Evolutionary conservation across 2,797 vertebrate species (phyloP).

Genomic region (Micrastur ruficollis): DNA sequence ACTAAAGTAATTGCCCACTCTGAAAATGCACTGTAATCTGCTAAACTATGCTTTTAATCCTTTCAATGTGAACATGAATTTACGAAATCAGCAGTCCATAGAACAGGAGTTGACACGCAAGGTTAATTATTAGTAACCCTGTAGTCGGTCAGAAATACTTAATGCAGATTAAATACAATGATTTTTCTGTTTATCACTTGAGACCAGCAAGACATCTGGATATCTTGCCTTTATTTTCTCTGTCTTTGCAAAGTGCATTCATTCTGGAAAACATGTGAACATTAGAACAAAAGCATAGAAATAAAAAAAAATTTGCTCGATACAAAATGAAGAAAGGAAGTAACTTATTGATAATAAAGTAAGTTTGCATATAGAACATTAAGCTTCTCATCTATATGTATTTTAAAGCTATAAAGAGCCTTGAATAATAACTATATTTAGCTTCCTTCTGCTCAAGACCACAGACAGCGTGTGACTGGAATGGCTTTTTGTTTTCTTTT

Average conservation of each 20-base stretch:
- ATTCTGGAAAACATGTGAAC: background rate
- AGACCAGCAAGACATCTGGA: background rate
- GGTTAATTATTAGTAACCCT: slow-evolving; percentile 44
- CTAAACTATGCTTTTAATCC: slow-evolving; percentile 70
- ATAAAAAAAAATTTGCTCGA: background rate
- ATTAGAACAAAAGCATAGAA: background rate
- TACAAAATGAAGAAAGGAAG: background rate
- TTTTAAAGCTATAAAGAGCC: background rate
- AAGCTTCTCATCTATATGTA: background rate
- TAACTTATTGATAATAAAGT: background rate
- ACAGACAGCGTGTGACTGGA: background rate
- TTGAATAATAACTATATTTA: background rate
- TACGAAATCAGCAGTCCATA: slow-evolving; percentile 54
- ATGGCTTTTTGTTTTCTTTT: background rate
- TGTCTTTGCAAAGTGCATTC: background rate
- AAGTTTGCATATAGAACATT: background rate
- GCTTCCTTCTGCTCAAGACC: background rate
- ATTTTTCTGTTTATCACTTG: slow-evolving; percentile 12
- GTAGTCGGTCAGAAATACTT: background rate
- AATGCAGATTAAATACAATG: background rate
- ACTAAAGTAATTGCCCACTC: background rate
- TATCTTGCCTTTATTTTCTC: background rate
- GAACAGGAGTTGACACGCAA: slow-evolving; percentile 30
- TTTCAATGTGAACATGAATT: slow-evolving; percentile 52
- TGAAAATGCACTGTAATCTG: slow-evolving; percentile 64